Conservation (phyloP, 2,888 invertebrate genomes). For the Chrysodeixis includens region DNA sequence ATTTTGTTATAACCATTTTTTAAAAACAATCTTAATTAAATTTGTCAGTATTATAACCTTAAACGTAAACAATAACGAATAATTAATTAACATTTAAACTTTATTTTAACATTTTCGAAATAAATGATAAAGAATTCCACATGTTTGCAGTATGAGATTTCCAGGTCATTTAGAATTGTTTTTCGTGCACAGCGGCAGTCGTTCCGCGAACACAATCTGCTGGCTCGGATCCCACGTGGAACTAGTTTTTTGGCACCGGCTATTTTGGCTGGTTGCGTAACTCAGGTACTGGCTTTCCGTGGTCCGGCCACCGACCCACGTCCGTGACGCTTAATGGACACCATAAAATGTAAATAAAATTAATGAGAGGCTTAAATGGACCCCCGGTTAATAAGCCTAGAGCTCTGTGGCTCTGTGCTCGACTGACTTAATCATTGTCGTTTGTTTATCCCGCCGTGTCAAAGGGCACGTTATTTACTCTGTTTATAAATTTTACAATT, state of each 20-base stretch:
- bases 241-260: constrained; percentile 85
- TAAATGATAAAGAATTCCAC: neutral
- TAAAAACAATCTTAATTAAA: neutral
- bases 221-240: constrained; percentile 77
- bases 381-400: constrained; percentile 36
- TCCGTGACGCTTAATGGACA: constrained; percentile 71
- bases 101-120: neutral
- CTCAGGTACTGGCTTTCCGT: constrained; percentile 63
- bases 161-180: constrained; percentile 23
- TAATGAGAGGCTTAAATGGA: constrained; percentile 73
- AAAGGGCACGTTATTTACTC: constrained; percentile 33
- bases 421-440: constrained; percentile 39
- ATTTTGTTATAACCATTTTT: too few species aligned
- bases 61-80: neutral
- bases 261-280: constrained; percentile 84
- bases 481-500: neutral
- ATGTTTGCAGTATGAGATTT: constrained; percentile 23
- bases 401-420: constrained; percentile 12
- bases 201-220: constrained; percentile 47
- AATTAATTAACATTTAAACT: neutral
- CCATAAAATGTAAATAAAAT: constrained; percentile 83
- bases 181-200: constrained; percentile 27
- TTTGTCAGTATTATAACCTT: neutral
- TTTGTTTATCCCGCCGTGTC: constrained; percentile 37
- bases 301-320: constrained; percentile 77